These are phyloP conservation scores for Chloropsis cyanopogon DNA, from an alignment of 2,113 vertebrate genomes.

Conservation along the genomic window DNA sequence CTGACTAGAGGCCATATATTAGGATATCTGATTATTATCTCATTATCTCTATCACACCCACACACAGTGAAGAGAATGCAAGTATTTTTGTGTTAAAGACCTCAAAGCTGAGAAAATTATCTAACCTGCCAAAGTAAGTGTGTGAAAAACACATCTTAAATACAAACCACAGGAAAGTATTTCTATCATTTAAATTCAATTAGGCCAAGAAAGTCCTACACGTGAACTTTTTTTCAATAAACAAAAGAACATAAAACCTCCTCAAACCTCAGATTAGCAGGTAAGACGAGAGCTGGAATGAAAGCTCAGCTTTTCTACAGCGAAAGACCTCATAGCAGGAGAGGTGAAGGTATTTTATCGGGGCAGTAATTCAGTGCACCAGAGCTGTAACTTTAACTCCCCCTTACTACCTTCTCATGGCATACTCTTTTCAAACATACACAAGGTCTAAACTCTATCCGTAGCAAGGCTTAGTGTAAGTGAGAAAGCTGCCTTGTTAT, in stretches of 20 bases:
- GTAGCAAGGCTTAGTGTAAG: not conserved
- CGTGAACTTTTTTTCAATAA: not conserved
- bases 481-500: not conserved
- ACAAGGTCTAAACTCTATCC: not conserved
- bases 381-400: not conserved
- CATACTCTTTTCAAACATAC: not conserved
- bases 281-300: not conserved
- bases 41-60: not conserved
- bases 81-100: not conserved
- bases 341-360: fast-evolving
- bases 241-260: not conserved
- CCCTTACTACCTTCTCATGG: not conserved
- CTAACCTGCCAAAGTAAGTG: not conserved
- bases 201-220: not conserved
- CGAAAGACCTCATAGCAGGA: not conserved
- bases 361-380: not conserved
- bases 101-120: not conserved
- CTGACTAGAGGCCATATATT: not conserved
- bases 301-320: not conserved
- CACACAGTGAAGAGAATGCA: not conserved
- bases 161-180: not conserved
- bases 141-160: not conserved
- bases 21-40: not conserved
- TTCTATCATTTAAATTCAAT: not conserved
- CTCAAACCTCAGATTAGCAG: not conserved